Evolutionary conservation across 2,888 invertebrate genomes (phyloP), one percentile per base, ranked within the genome.

Genomic region (Andrena bucephala): DNA sequence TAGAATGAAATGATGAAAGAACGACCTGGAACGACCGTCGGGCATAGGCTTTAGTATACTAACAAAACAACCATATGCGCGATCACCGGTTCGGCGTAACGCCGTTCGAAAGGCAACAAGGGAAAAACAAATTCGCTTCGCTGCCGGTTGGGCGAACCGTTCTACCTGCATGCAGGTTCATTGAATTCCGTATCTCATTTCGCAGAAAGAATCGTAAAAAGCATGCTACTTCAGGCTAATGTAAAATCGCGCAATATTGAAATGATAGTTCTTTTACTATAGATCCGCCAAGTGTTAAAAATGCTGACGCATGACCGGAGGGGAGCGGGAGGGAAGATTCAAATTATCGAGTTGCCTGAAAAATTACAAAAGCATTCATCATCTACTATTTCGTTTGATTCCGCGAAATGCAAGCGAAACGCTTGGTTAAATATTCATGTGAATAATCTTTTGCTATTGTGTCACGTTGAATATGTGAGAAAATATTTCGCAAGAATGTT

Each of bases 1-100:
- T 75, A 67, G 62, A 70, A 70, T 66, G n/a, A 68, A 82, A 81
- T 81, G 57, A 74, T 24, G 31, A 71, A 48, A 36, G 50, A 80
- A 68, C 59, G 42, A 24, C 36, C 27, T 33, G 31, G 50, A 80
- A 68, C 59, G 42, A 24, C 36, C 27, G 66, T 67, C 54, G n/a
- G 67, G 24, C 20, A 59, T 24, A 57, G 31, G 13, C n/a, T 16
- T 33, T 50, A 68, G 52, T 42, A 42, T 69, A 59, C 27, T 13
- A 10, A 59, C 27, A 13, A 42, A 50, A 10, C 57, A 52, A 69
- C 57, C 31, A 31, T 27, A 13, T 24, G n/a, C 27, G 24, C 13
- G 10, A 13, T 42, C 29, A 27, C 27, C 10, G n/a, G 16, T n/a
- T 33, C 60, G 24, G 20, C 33, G 67, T 20, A 66, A 50, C 31